These are phyloP conservation scores for Ibidorhyncha struthersii DNA, from an alignment of 2,113 vertebrate species.

Conservation along the genomic window DNA sequence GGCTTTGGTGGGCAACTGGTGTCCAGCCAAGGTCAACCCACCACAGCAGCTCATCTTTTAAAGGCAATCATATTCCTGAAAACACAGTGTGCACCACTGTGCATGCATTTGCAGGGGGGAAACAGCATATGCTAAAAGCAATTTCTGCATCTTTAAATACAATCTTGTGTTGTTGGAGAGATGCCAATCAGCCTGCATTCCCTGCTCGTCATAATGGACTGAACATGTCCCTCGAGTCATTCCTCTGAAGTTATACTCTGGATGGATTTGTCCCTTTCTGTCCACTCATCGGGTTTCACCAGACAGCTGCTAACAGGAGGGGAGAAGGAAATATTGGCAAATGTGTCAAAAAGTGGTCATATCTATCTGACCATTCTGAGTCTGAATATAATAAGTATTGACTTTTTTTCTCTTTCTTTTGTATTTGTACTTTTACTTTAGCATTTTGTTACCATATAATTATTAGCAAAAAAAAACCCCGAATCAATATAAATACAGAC, in stretches of 20 bases:
- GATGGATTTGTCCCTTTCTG: neutral
- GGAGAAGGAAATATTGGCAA: conserved; percentile 23
- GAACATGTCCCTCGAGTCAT: neutral
- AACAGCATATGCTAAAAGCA: neutral
- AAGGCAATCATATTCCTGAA: neutral
- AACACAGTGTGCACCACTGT: neutral
- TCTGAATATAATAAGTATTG: conserved; percentile 21
- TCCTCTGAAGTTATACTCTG: neutral
- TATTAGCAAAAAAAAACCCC: neutral
- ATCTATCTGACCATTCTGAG: conserved; percentile 19
- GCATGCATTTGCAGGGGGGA: neutral
- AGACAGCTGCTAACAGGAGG: conserved; percentile 4
- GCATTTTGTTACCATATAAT: conserved; percentile 19
- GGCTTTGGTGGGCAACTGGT: neutral
- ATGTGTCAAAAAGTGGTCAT: conserved; percentile 32
- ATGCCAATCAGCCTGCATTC: neutral
- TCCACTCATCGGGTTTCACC: neutral
- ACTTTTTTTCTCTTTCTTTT: neutral
- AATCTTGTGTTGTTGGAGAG: neutral
- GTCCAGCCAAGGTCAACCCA: neutral
- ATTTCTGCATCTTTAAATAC: neutral
- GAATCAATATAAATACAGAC: neutral
- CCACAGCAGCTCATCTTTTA: neutral
- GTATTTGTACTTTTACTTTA: conserved; percentile 5
- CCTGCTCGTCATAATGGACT: neutral